phyloP scores from a whole-genome alignment of 2,888 invertebrate species.

The Erebia aethiops region DNA sequence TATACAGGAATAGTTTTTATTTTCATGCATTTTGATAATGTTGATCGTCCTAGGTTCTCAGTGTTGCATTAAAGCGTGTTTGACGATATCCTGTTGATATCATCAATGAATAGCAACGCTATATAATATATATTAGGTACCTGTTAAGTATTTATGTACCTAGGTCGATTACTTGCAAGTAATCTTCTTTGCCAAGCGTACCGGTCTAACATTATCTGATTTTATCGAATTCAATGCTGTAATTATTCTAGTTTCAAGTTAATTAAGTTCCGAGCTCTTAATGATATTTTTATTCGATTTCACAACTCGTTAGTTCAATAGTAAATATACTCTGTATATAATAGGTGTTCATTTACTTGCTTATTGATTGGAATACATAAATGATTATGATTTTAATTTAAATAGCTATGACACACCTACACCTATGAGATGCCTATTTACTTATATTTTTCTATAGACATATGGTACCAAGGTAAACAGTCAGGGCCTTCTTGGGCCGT shows the following conservation, averaged over 20 bases:
- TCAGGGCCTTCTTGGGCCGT: too few species aligned
- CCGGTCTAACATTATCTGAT: constrained; percentile 24
- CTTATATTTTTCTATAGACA: too few species aligned
- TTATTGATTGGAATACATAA: not conserved
- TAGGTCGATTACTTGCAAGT: not conserved
- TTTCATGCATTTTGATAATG: not conserved
- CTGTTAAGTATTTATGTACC: not conserved
- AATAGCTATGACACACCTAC: not conserved
- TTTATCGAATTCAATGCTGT: constrained; percentile 27
- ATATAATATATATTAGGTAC: not conserved
- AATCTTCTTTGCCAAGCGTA: constrained; percentile 20
- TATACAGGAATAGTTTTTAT: not conserved
- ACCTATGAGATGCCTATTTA: too few species aligned
- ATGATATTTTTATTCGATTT: constrained; percentile 9
- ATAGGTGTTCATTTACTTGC: not conserved
- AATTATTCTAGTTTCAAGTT: constrained; percentile 24
- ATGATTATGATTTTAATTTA: not conserved
- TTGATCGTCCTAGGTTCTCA: not conserved
- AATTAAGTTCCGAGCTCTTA: constrained; percentile 22
- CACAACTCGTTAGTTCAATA: not conserved
- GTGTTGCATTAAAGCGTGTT: constrained; percentile 8
- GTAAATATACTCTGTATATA: not conserved
- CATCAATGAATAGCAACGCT: constrained; percentile 22
- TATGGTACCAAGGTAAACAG: too few species aligned
- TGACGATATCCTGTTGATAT: constrained; percentile 21